Conservation (phyloP, 2,888 invertebrate genomes). For the Lasioglossum morio region DNA sequence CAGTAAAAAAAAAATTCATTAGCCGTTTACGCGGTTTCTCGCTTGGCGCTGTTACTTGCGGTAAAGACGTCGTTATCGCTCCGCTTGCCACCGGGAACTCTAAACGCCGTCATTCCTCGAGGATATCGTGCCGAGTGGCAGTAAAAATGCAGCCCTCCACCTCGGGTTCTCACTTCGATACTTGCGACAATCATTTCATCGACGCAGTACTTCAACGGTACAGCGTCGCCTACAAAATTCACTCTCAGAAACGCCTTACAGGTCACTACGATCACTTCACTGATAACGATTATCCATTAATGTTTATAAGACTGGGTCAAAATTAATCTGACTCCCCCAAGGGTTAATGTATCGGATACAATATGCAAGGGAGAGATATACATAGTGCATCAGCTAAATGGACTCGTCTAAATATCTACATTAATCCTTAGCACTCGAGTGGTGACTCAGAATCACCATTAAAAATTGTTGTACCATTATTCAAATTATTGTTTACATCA, state of each 20-base stretch:
- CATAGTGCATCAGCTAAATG: no score
- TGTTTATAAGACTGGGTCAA: no score
- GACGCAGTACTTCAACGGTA: not conserved
- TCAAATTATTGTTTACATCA: no score
- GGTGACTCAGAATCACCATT: no score
- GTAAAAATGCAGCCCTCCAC: slow-evolving; percentile 32
- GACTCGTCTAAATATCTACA: no score
- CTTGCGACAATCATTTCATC: slow-evolving; percentile 1
- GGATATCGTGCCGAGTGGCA: slow-evolving; percentile 37
- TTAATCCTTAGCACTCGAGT: no score
- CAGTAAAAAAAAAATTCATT: not conserved
- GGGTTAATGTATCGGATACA: no score
- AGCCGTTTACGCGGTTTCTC: slow-evolving; percentile 1
- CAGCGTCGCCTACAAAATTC: no score
- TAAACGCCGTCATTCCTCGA: slow-evolving; percentile 32
- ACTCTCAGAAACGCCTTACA: not conserved
- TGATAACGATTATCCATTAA: no score
- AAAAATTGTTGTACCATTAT: no score
- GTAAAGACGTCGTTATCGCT: slow-evolving; percentile 22
- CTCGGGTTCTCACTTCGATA: not conserved
- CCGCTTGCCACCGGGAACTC: slow-evolving; percentile 6
- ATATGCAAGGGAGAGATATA: no score
- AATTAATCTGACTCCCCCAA: no score
- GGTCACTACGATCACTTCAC: not conserved
- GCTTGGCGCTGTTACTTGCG: not conserved